phyloP scores from a whole-genome alignment of 2,888 invertebrate species.

The Meiosimyza platycephala region DNA sequence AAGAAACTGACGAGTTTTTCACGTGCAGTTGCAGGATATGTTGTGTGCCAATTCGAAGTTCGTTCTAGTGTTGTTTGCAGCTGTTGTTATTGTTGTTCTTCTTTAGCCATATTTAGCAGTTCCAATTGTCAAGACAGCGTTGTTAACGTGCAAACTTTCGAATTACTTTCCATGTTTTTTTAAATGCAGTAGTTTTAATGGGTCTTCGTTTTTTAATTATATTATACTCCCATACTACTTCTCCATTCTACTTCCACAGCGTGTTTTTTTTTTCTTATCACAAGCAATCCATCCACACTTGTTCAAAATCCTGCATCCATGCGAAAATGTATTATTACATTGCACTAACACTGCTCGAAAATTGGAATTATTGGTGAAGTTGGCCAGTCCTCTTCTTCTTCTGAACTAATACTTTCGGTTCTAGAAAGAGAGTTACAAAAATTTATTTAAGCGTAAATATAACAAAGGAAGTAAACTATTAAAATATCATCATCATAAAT shows the following conservation, averaged over 20 bases:
- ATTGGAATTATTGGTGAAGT: slow-evolving; percentile 74
- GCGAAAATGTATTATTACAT: slow-evolving; percentile 30
- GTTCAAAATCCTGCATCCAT: slow-evolving; percentile 27
- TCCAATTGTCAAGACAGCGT: neutral
- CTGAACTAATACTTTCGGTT: slow-evolving; percentile 73
- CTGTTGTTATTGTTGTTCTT: neutral
- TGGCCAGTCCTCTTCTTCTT: slow-evolving; percentile 73
- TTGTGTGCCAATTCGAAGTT: neutral
- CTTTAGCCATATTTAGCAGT: neutral
- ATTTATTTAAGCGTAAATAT: neutral
- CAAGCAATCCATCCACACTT: slow-evolving; percentile 12
- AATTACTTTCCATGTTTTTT: slow-evolving; percentile 1
- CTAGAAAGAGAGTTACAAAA: slow-evolving; percentile 58
- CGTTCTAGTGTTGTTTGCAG: neutral
- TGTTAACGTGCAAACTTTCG: neutral
- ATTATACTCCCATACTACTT: too few relatives aligned
- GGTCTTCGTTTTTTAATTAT: neutral
- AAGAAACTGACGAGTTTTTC: slow-evolving; percentile 28
- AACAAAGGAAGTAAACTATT: slow-evolving; percentile 3
- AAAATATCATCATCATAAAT: too few relatives aligned
- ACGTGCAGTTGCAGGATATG: slow-evolving; percentile 29
- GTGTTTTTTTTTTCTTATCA: slow-evolving; percentile 15
- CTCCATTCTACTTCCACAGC: too few relatives aligned
- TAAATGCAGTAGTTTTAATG: slow-evolving; percentile 11
- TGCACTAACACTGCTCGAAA: slow-evolving; percentile 67